Conservation (phyloP, 1,140 invertebrate genomes). For the Drosophila sp. region DNA sequence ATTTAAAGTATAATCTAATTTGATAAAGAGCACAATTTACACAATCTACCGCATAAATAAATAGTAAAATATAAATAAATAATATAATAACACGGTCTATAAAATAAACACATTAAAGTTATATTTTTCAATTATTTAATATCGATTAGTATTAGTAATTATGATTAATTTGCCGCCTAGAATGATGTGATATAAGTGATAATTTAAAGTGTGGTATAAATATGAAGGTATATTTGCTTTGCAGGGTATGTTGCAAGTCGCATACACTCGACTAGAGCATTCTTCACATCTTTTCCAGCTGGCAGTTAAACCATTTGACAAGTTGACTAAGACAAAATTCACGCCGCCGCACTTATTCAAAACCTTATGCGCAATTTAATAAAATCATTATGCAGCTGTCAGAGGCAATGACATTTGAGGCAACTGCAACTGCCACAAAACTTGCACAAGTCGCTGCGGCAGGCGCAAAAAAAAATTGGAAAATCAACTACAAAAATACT, state of each 20-base stretch:
- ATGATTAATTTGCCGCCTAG: no score
- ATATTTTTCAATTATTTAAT: no score
- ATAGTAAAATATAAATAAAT: no score
- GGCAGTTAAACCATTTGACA: conserved; percentile 54
- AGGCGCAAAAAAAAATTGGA: conserved; percentile 23
- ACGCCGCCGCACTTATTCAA: conserved; percentile 55
- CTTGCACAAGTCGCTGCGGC: conserved; percentile 18
- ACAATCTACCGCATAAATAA: no score
- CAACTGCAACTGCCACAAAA: conserved; percentile 30
- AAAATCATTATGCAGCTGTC: conserved; percentile 62
- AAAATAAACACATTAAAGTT: no score
- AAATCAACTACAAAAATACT: conserved; percentile 32
- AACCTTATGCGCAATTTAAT: conserved; percentile 60
- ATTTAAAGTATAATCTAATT: no score
- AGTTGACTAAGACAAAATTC: conserved; percentile 55
- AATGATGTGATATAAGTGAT: no score
- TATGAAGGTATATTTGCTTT: not conserved
- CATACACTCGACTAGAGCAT: conserved; percentile 7
- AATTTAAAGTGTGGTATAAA: not conserved
- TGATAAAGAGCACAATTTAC: no score
- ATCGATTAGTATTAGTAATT: no score
- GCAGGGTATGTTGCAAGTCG: conserved; percentile 1
- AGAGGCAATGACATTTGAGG: conserved; percentile 57
- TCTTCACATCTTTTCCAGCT: conserved; percentile 36
- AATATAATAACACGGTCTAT: no score